A percentile compares a stretch with the other conserved stretches of the same genome.
phyloP scores from a whole-genome alignment of 2,797 vertebrate genomes.

The Pseudochromis fuscus region DNA sequence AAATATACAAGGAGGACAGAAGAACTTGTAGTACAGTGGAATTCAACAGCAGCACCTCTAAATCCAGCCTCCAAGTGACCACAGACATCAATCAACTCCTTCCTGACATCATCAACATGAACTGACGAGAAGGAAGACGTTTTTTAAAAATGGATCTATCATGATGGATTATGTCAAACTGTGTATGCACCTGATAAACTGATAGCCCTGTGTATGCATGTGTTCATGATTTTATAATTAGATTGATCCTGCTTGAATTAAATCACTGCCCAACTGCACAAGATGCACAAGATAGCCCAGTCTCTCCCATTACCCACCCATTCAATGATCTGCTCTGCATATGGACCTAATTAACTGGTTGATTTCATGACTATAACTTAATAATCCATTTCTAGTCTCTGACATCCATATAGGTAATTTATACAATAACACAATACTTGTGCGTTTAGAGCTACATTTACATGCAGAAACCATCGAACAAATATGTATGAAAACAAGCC shows the following conservation, averaged over 20 bases:
- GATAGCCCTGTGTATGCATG: conserved; percentile 1
- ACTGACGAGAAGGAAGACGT: background rate
- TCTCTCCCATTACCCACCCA: background rate
- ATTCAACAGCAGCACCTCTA: background rate
- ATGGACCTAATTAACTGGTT: conserved; percentile 6
- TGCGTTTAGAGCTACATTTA: conserved; percentile 1
- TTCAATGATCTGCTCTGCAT: background rate
- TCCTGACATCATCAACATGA: background rate
- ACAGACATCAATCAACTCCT: background rate
- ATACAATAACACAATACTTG: background rate
- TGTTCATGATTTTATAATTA: conserved; percentile 25
- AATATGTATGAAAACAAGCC: background rate
- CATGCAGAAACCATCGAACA: background rate
- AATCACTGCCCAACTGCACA: conserved; percentile 11
- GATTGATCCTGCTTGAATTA: conserved; percentile 6
- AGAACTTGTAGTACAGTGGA: background rate
- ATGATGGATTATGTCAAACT: too few relatives aligned
- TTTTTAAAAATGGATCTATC: too few relatives aligned
- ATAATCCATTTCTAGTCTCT: conserved; percentile 5
- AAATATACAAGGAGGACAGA: background rate
- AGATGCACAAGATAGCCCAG: conserved; percentile 6
- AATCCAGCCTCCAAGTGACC: background rate
- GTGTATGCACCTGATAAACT: background rate
- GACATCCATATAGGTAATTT: background rate
- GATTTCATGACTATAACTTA: background rate